Evolutionary conservation across 92 coral and sea anemone species (phyloP).

Genomic region (Epizoanthus fatuus): DNA sequence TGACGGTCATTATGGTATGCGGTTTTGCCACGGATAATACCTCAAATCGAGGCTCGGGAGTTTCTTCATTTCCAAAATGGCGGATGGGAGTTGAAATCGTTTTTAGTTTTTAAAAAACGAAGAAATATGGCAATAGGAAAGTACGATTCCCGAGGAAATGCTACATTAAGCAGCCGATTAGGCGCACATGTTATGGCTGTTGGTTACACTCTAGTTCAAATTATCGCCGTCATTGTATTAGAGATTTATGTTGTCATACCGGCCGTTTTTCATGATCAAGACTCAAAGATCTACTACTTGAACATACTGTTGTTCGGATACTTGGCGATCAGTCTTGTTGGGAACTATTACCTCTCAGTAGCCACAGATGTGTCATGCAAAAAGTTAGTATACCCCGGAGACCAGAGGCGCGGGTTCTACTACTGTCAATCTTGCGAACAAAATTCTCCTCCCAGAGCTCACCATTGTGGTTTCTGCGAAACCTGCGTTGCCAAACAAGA

Average conservation of each 20-base stretch:
- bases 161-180: constrained; percentile 22
- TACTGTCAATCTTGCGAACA: constrained; percentile 88
- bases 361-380: constrained; percentile 75
- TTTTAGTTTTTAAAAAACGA: not conserved
- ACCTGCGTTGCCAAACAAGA: constrained; percentile 80
- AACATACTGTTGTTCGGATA: constrained; percentile 60
- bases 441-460: constrained; percentile 92
- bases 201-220: constrained; percentile 55
- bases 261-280: constrained; percentile 52
- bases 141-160: constrained; percentile 47
- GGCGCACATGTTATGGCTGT: constrained; percentile 60
- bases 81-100: not conserved
- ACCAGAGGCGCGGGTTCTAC: constrained; percentile 68
- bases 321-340: constrained; percentile 63
- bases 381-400: constrained; percentile 45
- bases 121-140: constrained; percentile 5
- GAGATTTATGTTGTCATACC: constrained; percentile 76
- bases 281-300: constrained; percentile 32
- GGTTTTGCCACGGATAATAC: constrained; percentile 21
- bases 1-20: constrained; percentile 26
- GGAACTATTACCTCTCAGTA: constrained; percentile 72
- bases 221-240: constrained; percentile 26
- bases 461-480: constrained; percentile 83
- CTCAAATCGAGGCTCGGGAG: constrained; percentile 13
- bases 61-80: constrained; percentile 3